Conservation (phyloP, 2,888 invertebrate genomes). For the Megastigmus dorsalis region DNA sequence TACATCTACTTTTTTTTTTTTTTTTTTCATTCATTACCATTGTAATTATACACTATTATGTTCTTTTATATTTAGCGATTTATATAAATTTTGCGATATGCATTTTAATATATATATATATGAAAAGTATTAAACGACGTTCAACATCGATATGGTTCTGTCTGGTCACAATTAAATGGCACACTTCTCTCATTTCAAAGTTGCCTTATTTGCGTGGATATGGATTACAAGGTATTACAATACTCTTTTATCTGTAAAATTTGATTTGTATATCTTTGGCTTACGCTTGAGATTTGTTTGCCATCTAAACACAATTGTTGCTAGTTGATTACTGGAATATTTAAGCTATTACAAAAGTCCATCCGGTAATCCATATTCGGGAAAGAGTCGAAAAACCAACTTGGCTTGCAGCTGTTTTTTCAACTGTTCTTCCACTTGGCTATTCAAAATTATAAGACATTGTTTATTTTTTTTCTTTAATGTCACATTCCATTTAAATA, state of each 20-base stretch:
- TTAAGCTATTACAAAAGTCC: no score
- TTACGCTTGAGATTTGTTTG: background rate
- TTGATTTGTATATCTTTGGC: background rate
- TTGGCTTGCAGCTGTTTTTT: no score
- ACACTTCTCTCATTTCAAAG: background rate
- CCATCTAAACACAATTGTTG: background rate
- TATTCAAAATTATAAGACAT: no score
- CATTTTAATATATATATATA: conserved; percentile 21
- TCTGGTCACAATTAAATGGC: conserved; percentile 19
- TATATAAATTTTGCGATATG: conserved; percentile 43
- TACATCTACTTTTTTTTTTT: background rate
- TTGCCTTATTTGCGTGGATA: background rate
- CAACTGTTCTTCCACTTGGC: no score
- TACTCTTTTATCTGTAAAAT: background rate
- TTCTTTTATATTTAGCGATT: no score
- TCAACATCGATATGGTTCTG: conserved; percentile 62
- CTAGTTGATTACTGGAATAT: no score
- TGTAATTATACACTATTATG: no score
- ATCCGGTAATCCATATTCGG: no score
- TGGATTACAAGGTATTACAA: background rate
- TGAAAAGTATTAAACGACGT: conserved; percentile 59
- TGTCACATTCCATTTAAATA: no score
- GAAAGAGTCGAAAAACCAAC: no score
- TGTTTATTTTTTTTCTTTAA: no score
- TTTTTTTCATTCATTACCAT: conserved; percentile 2